Conservation (phyloP, 2,113 vertebrate genomes). For the Paratilapia polleni region DNA sequence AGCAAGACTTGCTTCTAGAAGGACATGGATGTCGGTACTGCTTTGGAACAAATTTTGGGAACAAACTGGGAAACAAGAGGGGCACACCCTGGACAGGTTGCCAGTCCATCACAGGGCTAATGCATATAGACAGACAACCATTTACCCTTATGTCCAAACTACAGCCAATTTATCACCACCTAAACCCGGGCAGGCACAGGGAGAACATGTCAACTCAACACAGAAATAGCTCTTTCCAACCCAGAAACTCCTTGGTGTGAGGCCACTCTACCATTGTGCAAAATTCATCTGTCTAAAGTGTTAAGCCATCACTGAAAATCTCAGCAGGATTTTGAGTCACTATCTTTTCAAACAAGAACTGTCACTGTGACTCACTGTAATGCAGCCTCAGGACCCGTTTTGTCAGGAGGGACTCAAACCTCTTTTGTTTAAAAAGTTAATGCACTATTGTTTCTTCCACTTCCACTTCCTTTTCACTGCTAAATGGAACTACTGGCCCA, state of each 20-base stretch:
- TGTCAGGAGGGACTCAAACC: neutral
- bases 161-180: neutral
- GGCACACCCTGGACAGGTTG: neutral
- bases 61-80: neutral
- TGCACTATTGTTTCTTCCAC: neutral
- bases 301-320: neutral
- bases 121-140: neutral
- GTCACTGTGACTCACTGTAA: neutral
- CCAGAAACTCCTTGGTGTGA: neutral
- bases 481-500: accelerated
- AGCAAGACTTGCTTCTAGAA: neutral
- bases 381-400: neutral
- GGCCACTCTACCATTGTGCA: neutral
- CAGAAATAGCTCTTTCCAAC: neutral
- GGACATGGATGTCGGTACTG: neutral
- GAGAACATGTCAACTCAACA: neutral
- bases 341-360: neutral
- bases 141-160: neutral
- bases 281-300: accelerated
- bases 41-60: neutral
- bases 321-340: neutral
- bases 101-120: neutral
- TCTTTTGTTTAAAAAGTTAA: neutral
- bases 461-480: neutral
- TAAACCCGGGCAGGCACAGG: neutral